Base-by-base conservation (phyloP, 2,113 vertebrate species). In the Chrysochloris asiatica region DNA sequence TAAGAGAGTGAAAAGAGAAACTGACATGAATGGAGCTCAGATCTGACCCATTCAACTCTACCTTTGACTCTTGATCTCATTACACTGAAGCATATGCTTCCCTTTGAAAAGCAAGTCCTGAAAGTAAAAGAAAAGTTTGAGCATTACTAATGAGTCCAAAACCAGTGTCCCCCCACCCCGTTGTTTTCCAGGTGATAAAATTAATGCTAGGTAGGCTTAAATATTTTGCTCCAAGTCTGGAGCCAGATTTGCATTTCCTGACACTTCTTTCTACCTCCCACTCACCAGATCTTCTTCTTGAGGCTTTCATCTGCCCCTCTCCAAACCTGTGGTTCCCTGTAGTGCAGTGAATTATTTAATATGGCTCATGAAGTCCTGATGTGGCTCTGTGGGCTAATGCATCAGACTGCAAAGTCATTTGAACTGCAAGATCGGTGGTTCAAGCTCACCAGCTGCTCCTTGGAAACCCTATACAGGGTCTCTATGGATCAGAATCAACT, bases 101-200 rank as follows among this genome's bases (percentile, higher is more conserved):
- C 38, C 71, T 45, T 41, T 92, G 56, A 86, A 87, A 30, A 69
- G 30, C 21, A 77, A 83, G 33, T 36, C n/a, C 13, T 17, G 17
- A 86, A 19, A 72, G 28, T 22, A 47, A 84, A 59, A 67, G 8
- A 80, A 69, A 78, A 93, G 13, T 48, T 50, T 86, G n/a, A 80
- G 10, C 83, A n/a, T 81, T 28, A 67, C 43, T 67, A 86, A 85
- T 2, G 72, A 87, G 8, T 12, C 28, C 43, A 73, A 52, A 5
- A 16, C n/a, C n/a, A n/a, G n/a, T n/a, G n/a, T n/a, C n/a, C n/a
- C n/a, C 7, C 24, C 17, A 76, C 3, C 5, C 3, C 36, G 11
- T 79, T 45, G 41, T 90, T 90, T 93, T 94, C 38, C 71, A 86
- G 75, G 59, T 19, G 30, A 75, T 30, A 10, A 69, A 63, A 84